Evolutionary conservation across 1,140 invertebrate species (phyloP).

Genomic region (Catajapyx aquilonaris): DNA sequence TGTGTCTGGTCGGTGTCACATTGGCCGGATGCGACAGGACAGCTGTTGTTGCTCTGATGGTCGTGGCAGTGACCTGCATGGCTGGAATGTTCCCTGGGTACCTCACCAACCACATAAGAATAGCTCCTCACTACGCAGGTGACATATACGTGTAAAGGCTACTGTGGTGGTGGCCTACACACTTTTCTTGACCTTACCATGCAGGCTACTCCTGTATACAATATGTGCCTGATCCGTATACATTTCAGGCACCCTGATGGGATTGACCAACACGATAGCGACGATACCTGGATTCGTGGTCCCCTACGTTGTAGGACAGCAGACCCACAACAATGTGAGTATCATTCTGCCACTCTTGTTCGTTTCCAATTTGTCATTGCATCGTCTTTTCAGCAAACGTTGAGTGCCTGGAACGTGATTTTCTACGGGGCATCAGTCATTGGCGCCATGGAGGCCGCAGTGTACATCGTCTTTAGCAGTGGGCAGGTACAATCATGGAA

Average conservation of each 20-base stretch:
- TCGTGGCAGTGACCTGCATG: slow-evolving; percentile 51
- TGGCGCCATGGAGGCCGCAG: slow-evolving; percentile 48
- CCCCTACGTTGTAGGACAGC: too few species aligned
- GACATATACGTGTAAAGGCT: too few species aligned
- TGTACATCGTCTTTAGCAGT: slow-evolving; percentile 55
- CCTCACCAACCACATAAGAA: slow-evolving; percentile 74
- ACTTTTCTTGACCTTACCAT: too few species aligned
- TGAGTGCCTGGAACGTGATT: slow-evolving; percentile 57
- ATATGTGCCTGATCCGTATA: too few species aligned
- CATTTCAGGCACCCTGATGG: slow-evolving; percentile 59
- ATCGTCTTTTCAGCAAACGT: slow-evolving; percentile 41
- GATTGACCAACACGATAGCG: slow-evolving; percentile 63
- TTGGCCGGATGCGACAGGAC: too few species aligned
- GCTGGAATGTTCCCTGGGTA: slow-evolving; percentile 80
- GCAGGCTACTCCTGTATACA: too few species aligned
- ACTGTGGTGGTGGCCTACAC: too few species aligned
- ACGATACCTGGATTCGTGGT: slow-evolving; percentile 74
- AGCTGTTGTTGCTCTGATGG: slow-evolving; percentile 48
- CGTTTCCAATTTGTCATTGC: too few species aligned
- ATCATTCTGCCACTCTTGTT: neutral
- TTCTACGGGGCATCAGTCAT: slow-evolving; percentile 58
- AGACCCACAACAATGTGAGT: slow-evolving; percentile 36
- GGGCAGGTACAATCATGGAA: slow-evolving; percentile 72
- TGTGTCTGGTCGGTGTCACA: too few species aligned
- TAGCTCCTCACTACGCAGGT: slow-evolving; percentile 74